These are phyloP conservation scores for Actinemys pallida DNA, from an alignment of 2,113 vertebrate genomes.

Conservation along the genomic window DNA sequence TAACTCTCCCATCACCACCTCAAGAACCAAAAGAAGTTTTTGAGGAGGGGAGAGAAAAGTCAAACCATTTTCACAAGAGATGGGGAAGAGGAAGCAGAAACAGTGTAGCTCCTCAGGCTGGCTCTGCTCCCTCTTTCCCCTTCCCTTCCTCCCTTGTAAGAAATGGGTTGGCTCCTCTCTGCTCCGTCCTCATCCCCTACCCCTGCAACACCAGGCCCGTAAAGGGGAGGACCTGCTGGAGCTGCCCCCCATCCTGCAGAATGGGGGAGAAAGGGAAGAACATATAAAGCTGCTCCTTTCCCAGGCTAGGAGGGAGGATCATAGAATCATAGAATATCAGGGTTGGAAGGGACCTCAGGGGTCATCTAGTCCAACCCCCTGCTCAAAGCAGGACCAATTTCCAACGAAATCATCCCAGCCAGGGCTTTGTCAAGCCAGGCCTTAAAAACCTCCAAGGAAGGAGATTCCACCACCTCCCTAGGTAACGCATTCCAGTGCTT, in stretches of 20 bases:
- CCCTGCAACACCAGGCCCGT: not conserved
- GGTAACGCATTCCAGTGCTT: no score
- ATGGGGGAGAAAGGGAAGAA: not conserved
- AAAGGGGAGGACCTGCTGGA: not conserved
- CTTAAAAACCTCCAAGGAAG: no score
- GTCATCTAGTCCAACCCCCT: no score
- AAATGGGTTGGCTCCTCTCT: not conserved
- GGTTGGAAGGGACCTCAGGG: no score
- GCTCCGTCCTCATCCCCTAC: not conserved
- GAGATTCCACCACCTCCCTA: no score
- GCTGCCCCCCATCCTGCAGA: not conserved
- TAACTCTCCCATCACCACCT: not conserved
- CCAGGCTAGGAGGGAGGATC: not conserved
- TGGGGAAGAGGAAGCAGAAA: not conserved
- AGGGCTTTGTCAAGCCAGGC: no score
- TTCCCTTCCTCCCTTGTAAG: not conserved
- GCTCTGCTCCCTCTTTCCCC: not conserved
- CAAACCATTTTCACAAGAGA: not conserved
- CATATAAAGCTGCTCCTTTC: not conserved
- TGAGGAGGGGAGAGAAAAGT: not conserved
- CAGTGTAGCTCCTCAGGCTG: not conserved
- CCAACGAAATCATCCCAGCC: no score
- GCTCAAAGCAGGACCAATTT: no score
- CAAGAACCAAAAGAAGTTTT: not conserved
- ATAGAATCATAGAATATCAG: no score